phyloP scores from a whole-genome alignment of 2,113 vertebrate genomes.

The Bubalus kerabau region DNA sequence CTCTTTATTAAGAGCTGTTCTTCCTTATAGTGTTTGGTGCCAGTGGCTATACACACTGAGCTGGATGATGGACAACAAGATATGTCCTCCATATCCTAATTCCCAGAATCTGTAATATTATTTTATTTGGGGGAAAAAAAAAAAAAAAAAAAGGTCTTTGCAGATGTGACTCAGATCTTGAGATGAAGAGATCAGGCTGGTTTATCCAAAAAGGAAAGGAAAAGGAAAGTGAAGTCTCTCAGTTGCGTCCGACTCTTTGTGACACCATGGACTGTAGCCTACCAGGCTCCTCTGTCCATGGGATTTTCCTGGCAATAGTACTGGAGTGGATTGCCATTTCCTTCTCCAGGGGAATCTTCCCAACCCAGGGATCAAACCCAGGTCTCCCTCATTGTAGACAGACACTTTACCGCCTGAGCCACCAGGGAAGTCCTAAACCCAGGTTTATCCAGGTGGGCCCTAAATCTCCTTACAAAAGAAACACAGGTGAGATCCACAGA shows the following conservation, averaged over 20 bases:
- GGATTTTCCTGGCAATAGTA: too few relatives aligned
- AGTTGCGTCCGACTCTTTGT: too few relatives aligned
- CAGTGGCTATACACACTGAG: fast-evolving
- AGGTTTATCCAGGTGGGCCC: not conserved
- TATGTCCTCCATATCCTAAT: fast-evolving
- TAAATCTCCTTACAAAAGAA: not conserved
- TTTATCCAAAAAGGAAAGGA: not conserved
- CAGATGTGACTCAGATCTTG: not conserved
- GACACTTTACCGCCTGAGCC: too few relatives aligned
- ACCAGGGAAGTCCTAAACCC: too few relatives aligned
- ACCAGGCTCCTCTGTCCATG: too few relatives aligned
- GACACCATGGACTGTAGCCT: too few relatives aligned
- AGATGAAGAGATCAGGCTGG: not conserved
- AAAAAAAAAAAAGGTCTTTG: not conserved
- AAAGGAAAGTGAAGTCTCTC: too few relatives aligned
- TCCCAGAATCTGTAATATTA: not conserved
- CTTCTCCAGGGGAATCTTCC: too few relatives aligned
- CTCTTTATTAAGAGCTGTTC: not conserved
- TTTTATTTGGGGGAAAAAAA: not conserved
- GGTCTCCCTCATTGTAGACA: too few relatives aligned
- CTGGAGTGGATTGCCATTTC: too few relatives aligned
- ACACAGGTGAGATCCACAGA: not conserved
- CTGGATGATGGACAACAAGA: not conserved
- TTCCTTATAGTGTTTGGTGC: not conserved
- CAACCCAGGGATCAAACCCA: too few relatives aligned